phyloP scores from a whole-genome alignment of 2,888 invertebrate species.

The Zygothrica quintamaculata region DNA sequence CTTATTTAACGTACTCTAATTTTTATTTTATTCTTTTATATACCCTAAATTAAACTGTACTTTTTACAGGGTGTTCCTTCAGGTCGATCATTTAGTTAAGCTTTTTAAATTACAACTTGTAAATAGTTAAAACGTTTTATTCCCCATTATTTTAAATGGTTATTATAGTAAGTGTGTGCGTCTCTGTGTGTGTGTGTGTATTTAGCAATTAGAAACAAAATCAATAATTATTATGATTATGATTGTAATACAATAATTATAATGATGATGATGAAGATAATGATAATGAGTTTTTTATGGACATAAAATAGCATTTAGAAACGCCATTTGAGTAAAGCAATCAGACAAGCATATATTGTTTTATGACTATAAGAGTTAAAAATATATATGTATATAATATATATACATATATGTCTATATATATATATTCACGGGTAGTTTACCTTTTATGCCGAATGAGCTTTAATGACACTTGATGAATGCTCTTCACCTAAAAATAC shows the following conservation, averaged over 20 bases:
- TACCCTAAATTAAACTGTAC: no score
- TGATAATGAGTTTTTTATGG: conserved; percentile 9
- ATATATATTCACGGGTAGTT: conserved; percentile 9
- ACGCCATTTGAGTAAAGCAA: not conserved
- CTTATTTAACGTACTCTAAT: no score
- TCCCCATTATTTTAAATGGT: not conserved
- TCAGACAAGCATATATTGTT: conserved; percentile 12
- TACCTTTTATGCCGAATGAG: conserved; percentile 18
- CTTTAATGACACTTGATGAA: conserved; percentile 32
- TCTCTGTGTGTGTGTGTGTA: conserved; percentile 9
- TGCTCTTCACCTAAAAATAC: conserved; percentile 3
- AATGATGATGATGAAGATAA: not conserved
- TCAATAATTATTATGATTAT: conserved; percentile 9
- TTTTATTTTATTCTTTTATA: no score
- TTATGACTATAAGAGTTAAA: conserved; percentile 1
- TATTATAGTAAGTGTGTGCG: not conserved
- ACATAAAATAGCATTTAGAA: conserved; percentile 8
- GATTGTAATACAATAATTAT: conserved; percentile 3
- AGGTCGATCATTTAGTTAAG: no score
- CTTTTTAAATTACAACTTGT: no score
- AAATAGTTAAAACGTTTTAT: not conserved
- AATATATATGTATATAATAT: not conserved
- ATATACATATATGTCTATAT: not conserved
- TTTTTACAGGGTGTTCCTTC: no score
- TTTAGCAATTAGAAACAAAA: conserved; percentile 1